phyloP scores from a whole-genome alignment of 2,797 vertebrate genomes.

The Gymnopithys bicolor region DNA sequence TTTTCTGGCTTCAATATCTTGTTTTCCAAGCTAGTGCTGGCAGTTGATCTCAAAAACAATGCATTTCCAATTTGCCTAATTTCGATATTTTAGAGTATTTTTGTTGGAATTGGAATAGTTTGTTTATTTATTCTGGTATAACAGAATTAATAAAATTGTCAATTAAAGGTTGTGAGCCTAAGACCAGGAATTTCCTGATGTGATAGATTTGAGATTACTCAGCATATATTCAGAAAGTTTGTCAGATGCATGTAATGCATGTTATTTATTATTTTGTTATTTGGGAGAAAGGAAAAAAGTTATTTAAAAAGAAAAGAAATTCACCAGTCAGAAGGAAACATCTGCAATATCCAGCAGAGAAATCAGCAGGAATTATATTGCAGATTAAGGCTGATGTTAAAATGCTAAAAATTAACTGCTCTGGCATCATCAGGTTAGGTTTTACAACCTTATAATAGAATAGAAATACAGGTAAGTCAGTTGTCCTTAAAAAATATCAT shows the following conservation, averaged over 20 bases:
- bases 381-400: background rate
- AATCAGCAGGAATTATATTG: background rate
- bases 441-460: background rate
- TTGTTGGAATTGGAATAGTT: background rate
- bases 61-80: background rate
- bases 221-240: background rate
- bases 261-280: background rate
- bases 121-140: background rate
- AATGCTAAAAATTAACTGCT: background rate
- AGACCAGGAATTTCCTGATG: background rate
- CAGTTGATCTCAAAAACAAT: background rate
- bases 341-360: background rate
- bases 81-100: background rate
- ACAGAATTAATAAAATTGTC: background rate
- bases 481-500: background rate
- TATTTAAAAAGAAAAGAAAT: background rate
- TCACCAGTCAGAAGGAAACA: background rate
- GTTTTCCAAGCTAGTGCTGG: background rate
- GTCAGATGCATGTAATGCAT: background rate
- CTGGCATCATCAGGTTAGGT: background rate
- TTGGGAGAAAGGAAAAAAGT: accelerated
- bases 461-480: background rate
- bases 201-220: background rate
- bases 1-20: background rate
- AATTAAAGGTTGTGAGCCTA: background rate